Evolutionary conservation across 2,888 invertebrate species (phyloP).

Genomic region (Oligia strigilis): DNA sequence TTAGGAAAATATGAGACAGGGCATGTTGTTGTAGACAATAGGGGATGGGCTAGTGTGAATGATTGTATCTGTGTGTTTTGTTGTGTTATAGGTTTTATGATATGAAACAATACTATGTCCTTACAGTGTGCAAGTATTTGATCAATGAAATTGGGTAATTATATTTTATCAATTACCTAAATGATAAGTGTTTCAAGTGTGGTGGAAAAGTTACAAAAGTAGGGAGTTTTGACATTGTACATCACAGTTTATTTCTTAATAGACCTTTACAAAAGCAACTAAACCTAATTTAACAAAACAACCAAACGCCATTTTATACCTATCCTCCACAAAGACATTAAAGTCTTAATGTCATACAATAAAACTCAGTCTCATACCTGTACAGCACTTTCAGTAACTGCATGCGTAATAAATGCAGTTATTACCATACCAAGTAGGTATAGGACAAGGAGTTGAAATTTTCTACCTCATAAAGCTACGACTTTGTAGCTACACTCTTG

Average conservation of each 20-base stretch:
- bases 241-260: background rate
- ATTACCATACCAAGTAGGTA: slow-evolving; percentile 81
- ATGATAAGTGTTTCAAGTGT: background rate
- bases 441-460: slow-evolving; percentile 78
- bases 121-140: background rate
- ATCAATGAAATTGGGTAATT: background rate
- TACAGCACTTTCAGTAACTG: slow-evolving; percentile 65
- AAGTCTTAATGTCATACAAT: slow-evolving; percentile 55
- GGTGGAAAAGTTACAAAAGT: background rate
- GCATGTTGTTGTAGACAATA: background rate
- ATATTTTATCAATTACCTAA: background rate
- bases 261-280: background rate
- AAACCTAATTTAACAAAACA: slow-evolving; percentile 27
- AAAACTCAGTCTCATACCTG: slow-evolving; percentile 55
- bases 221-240: background rate
- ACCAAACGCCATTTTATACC: slow-evolving; percentile 29
- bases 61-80: background rate
- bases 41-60: background rate
- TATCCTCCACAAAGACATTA: slow-evolving; percentile 50
- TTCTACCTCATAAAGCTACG: slow-evolving; percentile 80
- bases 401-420: slow-evolving; percentile 83
- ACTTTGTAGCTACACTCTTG: slow-evolving; percentile 76
- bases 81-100: background rate
- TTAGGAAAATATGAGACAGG: slow-evolving; percentile 1
- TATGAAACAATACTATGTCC: background rate